Percentiles rank a stretch among this genome's conserved stretches.
Conservation (phyloP, 2,888 invertebrate genomes). For the Drosophila anomelani region DNA sequence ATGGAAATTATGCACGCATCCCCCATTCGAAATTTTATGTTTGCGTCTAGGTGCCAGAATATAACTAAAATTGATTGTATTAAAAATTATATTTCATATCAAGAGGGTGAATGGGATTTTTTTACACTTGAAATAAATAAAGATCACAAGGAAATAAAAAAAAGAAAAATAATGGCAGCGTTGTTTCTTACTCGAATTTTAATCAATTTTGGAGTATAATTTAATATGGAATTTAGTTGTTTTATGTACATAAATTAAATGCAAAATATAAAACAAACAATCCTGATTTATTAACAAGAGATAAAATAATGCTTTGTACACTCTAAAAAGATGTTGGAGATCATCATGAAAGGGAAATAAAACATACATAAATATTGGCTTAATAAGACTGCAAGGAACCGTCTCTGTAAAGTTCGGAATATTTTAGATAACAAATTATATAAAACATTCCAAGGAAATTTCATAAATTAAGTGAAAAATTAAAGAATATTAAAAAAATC, state of each 20-base stretch:
- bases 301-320: not conserved
- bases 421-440: not conserved
- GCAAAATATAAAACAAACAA: too few relatives aligned
- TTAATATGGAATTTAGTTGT: too few relatives aligned
- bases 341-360: not conserved
- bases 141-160: not conserved
- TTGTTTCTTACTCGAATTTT: not conserved
- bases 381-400: not conserved
- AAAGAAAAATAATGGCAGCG: not conserved
- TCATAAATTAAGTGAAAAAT: too few relatives aligned
- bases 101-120: too few relatives aligned
- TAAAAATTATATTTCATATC: slow-evolving; percentile 4
- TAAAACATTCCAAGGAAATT: not conserved
- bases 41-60: not conserved
- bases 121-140: not conserved
- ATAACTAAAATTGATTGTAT: slow-evolving; percentile 1
- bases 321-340: not conserved
- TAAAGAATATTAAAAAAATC: not conserved
- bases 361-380: not conserved
- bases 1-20: slow-evolving; percentile 9
- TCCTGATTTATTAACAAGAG: not conserved
- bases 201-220: too few relatives aligned
- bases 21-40: slow-evolving; percentile 8
- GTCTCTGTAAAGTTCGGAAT: not conserved
- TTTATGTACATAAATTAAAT: too few relatives aligned